These are phyloP conservation scores for Tor tambroides DNA, from an alignment of 2,113 vertebrate genomes.

Conservation along the genomic window DNA sequence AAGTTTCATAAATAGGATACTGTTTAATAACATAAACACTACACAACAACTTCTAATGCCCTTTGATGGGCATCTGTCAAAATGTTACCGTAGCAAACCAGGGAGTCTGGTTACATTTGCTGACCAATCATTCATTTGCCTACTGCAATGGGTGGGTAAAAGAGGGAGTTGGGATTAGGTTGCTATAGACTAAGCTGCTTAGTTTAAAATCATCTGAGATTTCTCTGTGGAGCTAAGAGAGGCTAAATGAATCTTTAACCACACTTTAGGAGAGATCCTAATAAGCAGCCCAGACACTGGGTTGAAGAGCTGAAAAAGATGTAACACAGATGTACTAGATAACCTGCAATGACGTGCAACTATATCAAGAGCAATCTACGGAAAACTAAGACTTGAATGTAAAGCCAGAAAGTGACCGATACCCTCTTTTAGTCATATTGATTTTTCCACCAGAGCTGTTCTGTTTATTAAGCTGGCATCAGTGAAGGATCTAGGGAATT, in stretches of 20 bases:
- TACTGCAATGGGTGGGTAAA: conserved; percentile 24
- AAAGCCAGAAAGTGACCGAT: background rate
- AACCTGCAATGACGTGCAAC: background rate
- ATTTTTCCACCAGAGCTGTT: conserved; percentile 18
- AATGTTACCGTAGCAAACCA: too few species aligned
- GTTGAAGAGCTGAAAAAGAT: background rate
- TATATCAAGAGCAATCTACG: background rate
- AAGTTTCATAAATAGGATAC: background rate
- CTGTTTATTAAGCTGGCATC: conserved; percentile 15
- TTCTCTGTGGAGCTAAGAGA: conserved; percentile 14
- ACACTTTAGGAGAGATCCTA: background rate
- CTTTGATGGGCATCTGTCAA: background rate
- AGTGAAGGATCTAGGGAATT: conserved; percentile 13
- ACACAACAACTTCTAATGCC: conserved; percentile 1
- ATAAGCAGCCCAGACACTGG: background rate
- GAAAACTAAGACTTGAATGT: background rate
- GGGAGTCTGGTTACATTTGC: background rate
- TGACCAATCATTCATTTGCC: conserved; percentile 2
- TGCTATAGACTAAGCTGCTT: conserved; percentile 43
- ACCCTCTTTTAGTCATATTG: background rate
- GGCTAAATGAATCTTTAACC: conserved; percentile 13
- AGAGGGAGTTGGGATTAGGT: conserved; percentile 26
- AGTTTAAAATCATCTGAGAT: conserved; percentile 38
- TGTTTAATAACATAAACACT: background rate
- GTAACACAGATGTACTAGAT: background rate